Evolutionary conservation across 2,888 invertebrate species (phyloP), one percentile per base, ranked within the genome.

Genomic region (Drosophila cracens): DNA sequence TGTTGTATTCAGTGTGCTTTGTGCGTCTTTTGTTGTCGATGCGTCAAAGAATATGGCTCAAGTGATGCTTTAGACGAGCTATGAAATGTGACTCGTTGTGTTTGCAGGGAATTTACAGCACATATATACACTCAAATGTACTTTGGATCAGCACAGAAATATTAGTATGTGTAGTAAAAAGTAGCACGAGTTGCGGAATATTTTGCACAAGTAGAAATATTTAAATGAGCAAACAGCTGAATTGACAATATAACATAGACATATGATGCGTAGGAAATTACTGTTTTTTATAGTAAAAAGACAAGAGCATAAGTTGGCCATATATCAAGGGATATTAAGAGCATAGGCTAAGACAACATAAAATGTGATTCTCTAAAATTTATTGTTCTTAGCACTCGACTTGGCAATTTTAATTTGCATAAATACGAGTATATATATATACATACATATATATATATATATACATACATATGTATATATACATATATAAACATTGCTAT

Each of bases 31-130:
- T 85, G 67, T 79, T 71, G 66, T 70, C 75, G 73, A 87, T 89
- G 89, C 89, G 76, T 71, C 89, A 89, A 78, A 74, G 87, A 90
- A 86, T 90, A 78, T 83, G 71, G 85, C 71, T 81, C 90, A 85
- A 90, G 85, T 76, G 87, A 66, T 70, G 67, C 79, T 63, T 75
- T 63, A 36, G 58, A 60, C 40, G 11, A 43, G 70, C 53, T 70
- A 48, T 29, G 31, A 38, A 49, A 46, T 65, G 43, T 51, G 6
- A 18, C 40, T 29, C 31, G 11, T 4, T n/a, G 5, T 11, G 10
- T 18, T n/a, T 27, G 18, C 8, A 21, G 43, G 13, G 33, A 38
- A 31, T 8, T 31, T n/a, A 49, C 16, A 36, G 48, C 18, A 31
- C 7, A 46, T 34, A 18, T 10, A 13, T 21, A 46, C 7, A 66